A percentile compares a stretch with the other conserved stretches of the same genome.
phyloP scores from a whole-genome alignment of 2,888 invertebrate species.

The Entomobrya multifasciata region DNA sequence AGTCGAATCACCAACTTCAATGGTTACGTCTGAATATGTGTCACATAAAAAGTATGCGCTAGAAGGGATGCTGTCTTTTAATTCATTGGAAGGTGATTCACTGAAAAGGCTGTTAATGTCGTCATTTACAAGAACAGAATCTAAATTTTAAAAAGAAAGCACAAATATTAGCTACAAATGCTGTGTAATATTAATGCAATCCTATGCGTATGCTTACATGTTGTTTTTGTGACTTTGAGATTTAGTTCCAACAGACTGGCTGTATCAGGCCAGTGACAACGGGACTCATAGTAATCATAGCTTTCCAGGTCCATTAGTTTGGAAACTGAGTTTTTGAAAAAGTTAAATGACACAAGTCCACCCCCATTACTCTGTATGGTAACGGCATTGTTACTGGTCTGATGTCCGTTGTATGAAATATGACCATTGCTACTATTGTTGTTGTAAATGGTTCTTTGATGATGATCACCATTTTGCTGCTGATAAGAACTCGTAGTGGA shows the following conservation, averaged over 20 bases:
- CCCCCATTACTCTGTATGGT: too few relatives aligned
- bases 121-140: constrained; percentile 57
- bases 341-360: constrained; percentile 42
- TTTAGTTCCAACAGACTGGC: constrained; percentile 51
- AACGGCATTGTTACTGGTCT: neutral
- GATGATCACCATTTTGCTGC: constrained; percentile 10
- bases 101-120: constrained; percentile 38
- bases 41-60: constrained; percentile 69
- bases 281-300: constrained; percentile 70
- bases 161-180: neutral
- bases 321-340: constrained; percentile 56
- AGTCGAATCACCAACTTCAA: constrained; percentile 54
- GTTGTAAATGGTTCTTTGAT: neutral
- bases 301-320: constrained; percentile 58
- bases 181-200: neutral
- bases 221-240: constrained; percentile 61
- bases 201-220: constrained; percentile 43
- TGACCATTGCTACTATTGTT: neutral
- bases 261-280: constrained; percentile 68
- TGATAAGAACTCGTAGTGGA: too few relatives aligned
- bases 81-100: neutral
- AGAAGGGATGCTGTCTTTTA: constrained; percentile 35
- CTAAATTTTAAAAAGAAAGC: constrained; percentile 7
- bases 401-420: neutral
- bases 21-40: constrained; percentile 69